These are phyloP conservation scores for Agrochola circellaris DNA, from an alignment of 2,888 invertebrate species.

Conservation along the genomic window DNA sequence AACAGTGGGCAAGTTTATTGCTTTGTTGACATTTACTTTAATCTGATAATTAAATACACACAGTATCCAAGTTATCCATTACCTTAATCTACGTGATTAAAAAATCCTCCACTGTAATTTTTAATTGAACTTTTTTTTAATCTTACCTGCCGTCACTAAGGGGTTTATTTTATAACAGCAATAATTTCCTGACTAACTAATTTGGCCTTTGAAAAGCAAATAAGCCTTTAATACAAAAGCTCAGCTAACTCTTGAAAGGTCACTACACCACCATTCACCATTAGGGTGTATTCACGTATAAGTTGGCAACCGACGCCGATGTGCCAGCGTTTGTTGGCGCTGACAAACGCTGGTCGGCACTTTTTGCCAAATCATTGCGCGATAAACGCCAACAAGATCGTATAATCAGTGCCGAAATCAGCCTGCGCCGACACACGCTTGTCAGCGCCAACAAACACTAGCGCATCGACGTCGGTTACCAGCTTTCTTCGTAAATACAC, in stretches of 20 bases:
- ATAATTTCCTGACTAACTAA: too few species aligned
- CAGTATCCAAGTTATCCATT: not conserved
- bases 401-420: too few species aligned
- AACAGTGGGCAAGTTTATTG: not conserved
- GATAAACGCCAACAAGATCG: too few species aligned
- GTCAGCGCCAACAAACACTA: not conserved
- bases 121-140: too few species aligned
- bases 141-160: too few species aligned
- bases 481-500: not conserved
- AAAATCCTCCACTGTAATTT: not conserved
- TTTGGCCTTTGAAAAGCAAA: not conserved
- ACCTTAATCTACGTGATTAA: not conserved
- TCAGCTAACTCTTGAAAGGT: slow-evolving; percentile 5
- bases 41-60: not conserved
- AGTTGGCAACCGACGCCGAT: too few species aligned
- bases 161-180: too few species aligned
- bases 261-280: not conserved
- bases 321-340: too few species aligned
- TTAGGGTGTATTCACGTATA: not conserved
- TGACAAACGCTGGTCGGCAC: too few species aligned
- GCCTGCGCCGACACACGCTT: too few species aligned
- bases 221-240: not conserved
- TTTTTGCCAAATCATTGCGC: too few species aligned
- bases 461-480: not conserved
- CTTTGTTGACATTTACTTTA: not conserved